A percentile compares a stretch with the other conserved stretches of the same genome.
Evolutionary conservation across 2,797 vertebrate species (phyloP).

Genomic region (Acanthornis magna): DNA sequence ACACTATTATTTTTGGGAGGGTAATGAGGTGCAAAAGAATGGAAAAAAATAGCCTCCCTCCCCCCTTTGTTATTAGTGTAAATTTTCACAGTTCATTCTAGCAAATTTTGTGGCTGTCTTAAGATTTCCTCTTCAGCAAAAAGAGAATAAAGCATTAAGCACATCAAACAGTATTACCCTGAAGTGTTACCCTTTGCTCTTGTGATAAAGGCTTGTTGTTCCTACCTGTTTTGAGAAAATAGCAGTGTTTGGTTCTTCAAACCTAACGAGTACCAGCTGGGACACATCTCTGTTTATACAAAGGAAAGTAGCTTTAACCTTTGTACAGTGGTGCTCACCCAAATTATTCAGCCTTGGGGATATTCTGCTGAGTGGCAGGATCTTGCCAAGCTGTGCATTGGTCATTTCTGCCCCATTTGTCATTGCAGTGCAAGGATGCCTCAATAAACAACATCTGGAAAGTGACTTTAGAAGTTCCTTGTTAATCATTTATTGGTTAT

Average conservation of each 20-base stretch:
- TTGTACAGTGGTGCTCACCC: slow-evolving; percentile 46
- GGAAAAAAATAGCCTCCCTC: background rate
- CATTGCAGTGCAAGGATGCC: slow-evolving; percentile 73
- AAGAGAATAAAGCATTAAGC: slow-evolving; percentile 60
- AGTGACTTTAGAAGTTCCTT: slow-evolving; percentile 62
- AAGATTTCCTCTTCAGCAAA: slow-evolving; percentile 64
- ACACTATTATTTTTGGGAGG: background rate
- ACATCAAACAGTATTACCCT: slow-evolving; percentile 53
- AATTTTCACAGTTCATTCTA: slow-evolving; percentile 63
- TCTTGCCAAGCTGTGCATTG: slow-evolving; percentile 28
- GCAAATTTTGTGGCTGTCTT: slow-evolving; percentile 48
- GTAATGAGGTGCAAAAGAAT: background rate
- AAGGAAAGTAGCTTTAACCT: slow-evolving; percentile 63
- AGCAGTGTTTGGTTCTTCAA: slow-evolving; percentile 48
- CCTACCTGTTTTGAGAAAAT: slow-evolving; percentile 69
- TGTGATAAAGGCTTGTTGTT: slow-evolving; percentile 75
- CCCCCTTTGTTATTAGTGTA: slow-evolving; percentile 4
- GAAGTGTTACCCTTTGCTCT: slow-evolving; percentile 70
- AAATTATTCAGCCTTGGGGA: slow-evolving; percentile 58
- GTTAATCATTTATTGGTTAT: slow-evolving; percentile 65
- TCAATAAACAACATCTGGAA: slow-evolving; percentile 78
- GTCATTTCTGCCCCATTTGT: slow-evolving; percentile 79
- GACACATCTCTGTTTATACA: slow-evolving; percentile 17
- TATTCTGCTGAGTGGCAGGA: slow-evolving; percentile 50
- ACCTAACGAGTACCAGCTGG: slow-evolving; percentile 69